phyloP scores from a whole-genome alignment of 2,113 vertebrate species.

The Stomatorhinus ivindoensis region DNA sequence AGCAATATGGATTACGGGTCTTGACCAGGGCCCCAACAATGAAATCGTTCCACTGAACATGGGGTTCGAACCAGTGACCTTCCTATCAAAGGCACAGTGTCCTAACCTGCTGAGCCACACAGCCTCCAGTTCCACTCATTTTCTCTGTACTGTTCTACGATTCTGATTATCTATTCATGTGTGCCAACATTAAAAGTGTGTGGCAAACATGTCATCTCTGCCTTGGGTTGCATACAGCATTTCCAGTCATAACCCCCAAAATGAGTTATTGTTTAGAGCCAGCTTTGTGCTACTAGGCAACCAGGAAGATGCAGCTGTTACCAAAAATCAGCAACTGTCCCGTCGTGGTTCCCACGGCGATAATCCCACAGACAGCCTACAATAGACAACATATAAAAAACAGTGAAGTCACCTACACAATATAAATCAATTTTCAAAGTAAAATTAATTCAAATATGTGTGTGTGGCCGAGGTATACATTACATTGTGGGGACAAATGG shows the following conservation, averaged over 20 bases:
- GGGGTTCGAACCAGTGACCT: neutral
- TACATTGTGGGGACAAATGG: neutral
- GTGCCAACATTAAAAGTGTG: neutral
- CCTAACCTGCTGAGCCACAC: neutral
- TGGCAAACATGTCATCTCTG: neutral
- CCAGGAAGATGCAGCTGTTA: neutral
- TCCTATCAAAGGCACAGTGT: neutral
- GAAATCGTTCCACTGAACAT: neutral
- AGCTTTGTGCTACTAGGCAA: neutral
- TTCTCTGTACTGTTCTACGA: neutral
- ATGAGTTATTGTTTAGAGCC: neutral
- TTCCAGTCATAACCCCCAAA: neutral
- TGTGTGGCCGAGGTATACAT: neutral
- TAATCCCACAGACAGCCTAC: slow-evolving; percentile 22
- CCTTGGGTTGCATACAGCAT: neutral
- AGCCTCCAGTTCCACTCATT: neutral
- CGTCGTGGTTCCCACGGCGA: slow-evolving; percentile 22
- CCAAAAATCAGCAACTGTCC: slow-evolving; percentile 24
- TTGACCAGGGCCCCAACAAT: neutral
- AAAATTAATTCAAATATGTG: neutral
- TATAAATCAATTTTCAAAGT: neutral
- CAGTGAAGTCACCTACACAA: neutral
- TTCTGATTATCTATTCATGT: neutral
- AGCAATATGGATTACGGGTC: neutral
- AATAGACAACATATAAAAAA: neutral